These are phyloP conservation scores for Lepus oiostolus DNA, from an alignment of 2,797 vertebrate genomes.

Conservation along the genomic window DNA sequence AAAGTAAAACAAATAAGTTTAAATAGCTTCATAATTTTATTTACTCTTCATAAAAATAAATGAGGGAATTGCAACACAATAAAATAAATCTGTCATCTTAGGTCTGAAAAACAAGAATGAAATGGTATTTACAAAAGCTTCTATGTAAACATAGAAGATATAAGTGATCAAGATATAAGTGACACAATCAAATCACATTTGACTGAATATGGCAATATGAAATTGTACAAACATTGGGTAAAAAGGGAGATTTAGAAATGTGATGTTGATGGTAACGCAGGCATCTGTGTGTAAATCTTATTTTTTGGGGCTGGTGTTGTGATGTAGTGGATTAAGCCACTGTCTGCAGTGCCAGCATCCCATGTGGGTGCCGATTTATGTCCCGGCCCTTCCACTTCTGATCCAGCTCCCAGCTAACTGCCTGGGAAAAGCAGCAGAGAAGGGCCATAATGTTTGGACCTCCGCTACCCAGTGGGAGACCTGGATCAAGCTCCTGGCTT, in stretches of 20 bases:
- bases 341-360: no score
- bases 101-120: not conserved
- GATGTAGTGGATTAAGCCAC: no score
- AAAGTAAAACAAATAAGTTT: constrained; percentile 35
- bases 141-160: not conserved
- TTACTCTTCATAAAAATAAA: constrained; percentile 22
- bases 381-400: no score
- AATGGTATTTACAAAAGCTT: not conserved
- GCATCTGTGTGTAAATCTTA: not conserved
- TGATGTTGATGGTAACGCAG: not conserved
- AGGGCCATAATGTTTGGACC: no score
- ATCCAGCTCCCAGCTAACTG: no score
- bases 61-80: not conserved
- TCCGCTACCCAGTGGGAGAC: no score
- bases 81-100: not conserved
- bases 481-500: no score
- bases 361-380: no score
- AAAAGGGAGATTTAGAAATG: not conserved
- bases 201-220: not conserved
- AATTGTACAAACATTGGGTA: not conserved
- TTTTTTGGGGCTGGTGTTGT: no score
- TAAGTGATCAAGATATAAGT: not conserved
- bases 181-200: not conserved
- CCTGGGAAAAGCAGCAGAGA: no score
- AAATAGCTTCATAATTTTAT: not conserved